Evolutionary conservation across 64 coral and sea anemone genomes (phyloP).

Genomic region (Montipora cactus): DNA sequence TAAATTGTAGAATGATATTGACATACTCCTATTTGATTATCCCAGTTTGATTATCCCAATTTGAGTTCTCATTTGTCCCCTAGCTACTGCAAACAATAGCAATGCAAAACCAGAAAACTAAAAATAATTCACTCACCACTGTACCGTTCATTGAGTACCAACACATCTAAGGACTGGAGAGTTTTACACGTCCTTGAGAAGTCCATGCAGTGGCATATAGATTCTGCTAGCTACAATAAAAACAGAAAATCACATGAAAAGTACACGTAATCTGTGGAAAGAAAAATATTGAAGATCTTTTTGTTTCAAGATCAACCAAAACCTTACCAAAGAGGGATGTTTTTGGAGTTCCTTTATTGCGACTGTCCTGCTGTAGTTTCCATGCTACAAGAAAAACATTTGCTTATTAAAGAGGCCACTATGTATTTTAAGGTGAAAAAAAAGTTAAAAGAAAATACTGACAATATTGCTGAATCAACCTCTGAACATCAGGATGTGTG

Average conservation of each 20-base stretch:
- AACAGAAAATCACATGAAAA: background rate
- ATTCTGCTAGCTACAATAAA: conserved; percentile 74
- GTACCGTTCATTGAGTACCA: conserved; percentile 40
- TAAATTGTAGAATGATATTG: too few species aligned
- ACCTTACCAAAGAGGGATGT: conserved; percentile 81
- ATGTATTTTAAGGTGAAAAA: too few species aligned
- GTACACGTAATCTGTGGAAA: background rate
- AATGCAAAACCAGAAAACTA: too few species aligned
- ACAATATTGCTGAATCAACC: too few species aligned
- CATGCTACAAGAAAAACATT: conserved; percentile 68
- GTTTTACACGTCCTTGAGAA: conserved; percentile 84
- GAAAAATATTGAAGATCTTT: background rate
- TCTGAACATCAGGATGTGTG: too few species aligned
- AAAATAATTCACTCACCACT: conserved; percentile 11
- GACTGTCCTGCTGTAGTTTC: conserved; percentile 97
- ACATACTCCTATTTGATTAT: too few species aligned
- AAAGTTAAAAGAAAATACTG: too few species aligned
- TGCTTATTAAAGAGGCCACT: too few species aligned
- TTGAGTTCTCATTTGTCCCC: too few species aligned
- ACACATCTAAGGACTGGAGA: conserved; percentile 59
- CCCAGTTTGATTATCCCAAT: too few species aligned
- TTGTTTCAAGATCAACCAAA: background rate
- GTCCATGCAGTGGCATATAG: conserved; percentile 75
- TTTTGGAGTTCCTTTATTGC: conserved; percentile 89
- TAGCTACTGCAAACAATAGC: too few species aligned